phyloP scores from a whole-genome alignment of 2,113 vertebrate genomes.

The Morone chrysops region DNA sequence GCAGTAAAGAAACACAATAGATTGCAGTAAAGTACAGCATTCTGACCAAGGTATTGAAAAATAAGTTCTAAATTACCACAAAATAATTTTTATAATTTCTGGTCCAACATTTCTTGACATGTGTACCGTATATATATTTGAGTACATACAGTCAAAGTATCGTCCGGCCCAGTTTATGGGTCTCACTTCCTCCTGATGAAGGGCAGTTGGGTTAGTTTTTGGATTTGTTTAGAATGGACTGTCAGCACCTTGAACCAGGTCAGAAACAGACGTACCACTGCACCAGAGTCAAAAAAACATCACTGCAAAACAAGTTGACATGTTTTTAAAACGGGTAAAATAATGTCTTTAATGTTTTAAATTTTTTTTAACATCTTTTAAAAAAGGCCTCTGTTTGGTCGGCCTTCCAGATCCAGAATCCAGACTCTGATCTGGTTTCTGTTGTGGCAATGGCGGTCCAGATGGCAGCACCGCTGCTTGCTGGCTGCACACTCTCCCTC shows the following conservation, averaged over 20 bases:
- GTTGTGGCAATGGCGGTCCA: background rate
- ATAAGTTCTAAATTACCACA: too few relatives aligned
- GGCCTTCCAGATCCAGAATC: background rate
- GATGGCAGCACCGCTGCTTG: background rate
- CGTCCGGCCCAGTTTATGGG: background rate
- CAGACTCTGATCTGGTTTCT: slow-evolving; percentile 24
- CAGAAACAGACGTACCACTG: background rate
- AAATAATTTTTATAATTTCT: too few relatives aligned
- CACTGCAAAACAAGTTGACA: too few relatives aligned
- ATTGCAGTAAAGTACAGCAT: too few relatives aligned
- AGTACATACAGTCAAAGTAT: background rate
- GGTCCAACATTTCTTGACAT: too few relatives aligned
- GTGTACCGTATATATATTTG: too few relatives aligned
- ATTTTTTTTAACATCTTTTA: background rate
- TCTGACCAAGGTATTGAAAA: too few relatives aligned
- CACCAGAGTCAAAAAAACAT: background rate
- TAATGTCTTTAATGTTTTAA: background rate
- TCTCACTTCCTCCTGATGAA: background rate
- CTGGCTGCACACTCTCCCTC: background rate
- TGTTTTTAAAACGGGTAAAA: slow-evolving; percentile 6
- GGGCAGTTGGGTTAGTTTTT: too few relatives aligned
- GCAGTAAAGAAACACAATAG: too few relatives aligned
- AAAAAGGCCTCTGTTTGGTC: background rate
- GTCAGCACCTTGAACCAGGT: background rate
- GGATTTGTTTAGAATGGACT: too few relatives aligned